Base-by-base conservation (phyloP, 2,888 invertebrate genomes). In the Hecatera dysodea region DNA sequence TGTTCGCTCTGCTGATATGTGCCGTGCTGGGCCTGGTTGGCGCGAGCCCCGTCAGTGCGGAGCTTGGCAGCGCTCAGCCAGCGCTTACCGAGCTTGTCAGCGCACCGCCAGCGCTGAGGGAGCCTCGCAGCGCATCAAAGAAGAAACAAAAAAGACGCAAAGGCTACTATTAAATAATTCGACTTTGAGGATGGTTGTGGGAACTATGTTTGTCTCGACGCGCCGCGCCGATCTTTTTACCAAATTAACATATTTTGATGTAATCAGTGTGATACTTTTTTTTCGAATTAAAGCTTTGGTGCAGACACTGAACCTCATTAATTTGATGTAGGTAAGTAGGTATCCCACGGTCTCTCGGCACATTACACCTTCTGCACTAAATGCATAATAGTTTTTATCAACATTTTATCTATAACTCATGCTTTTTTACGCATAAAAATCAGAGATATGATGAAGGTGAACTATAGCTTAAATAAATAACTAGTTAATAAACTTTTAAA, bases 1-100 rank as follows among this genome's bases (percentile, higher is more conserved):
- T 60, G 22, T 60, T 60, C 19, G 60, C 46, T 60, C n/a, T 60
- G 7, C 8, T 60, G 29, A 39, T 39, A 9, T 46, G 46, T 17
- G 60, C 60, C 29, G 27, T 60, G 17, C 52, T 52, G 27, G 52
- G 19, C 27, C 19, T 52, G 8, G 8, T 27, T 19, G 9, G 27
- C 27, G 52, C 52, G 27, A 27, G 17, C 52, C 52, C 52, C 0
- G 44, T 22, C 11, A 36, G 22, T 24, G 11, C 50, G 24, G 50
- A 24, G 36, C 36, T 56, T 33, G 7, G n/a, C 22, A 15, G 36
- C 22, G 15, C 36, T 36, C n/a, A 15, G 22, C 22, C 15, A 36
- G 2, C 55, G 33, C 33, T 15, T 9, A n/a, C n/a, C 22, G 56
- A 36, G 36, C 12, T 15, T 15, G 8, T 1, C 22, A 56, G 22